phyloP scores from a whole-genome alignment of 2,113 vertebrate genomes.

The Microtus ochrogaster region DNA sequence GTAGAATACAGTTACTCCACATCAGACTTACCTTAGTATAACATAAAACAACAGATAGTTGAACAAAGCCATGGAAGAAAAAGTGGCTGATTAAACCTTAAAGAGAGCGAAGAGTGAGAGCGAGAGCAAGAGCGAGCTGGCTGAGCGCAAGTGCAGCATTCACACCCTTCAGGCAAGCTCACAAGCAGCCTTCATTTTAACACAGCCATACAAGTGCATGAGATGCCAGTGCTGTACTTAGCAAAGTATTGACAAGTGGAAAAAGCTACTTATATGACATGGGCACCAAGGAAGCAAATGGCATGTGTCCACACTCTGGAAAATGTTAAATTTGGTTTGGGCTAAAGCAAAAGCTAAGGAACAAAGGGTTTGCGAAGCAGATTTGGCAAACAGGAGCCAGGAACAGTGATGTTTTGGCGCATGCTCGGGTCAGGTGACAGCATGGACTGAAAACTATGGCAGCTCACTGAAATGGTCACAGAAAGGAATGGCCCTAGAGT shows the following conservation, averaged over 20 bases:
- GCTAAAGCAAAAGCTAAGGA: slow-evolving; percentile 88
- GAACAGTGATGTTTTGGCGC: slow-evolving; percentile 89
- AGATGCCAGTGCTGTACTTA: slow-evolving; percentile 83
- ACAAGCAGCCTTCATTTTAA: slow-evolving; percentile 89
- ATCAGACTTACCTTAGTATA: slow-evolving; percentile 88
- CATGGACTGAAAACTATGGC: slow-evolving; percentile 95
- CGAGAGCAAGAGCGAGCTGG: slow-evolving; percentile 79
- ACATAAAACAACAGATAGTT: slow-evolving; percentile 86
- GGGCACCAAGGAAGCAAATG: slow-evolving; percentile 87
- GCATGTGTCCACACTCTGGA: slow-evolving; percentile 83
- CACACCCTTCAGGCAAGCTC: slow-evolving; percentile 83
- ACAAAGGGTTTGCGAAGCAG: slow-evolving; percentile 89
- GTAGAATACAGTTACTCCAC: slow-evolving; percentile 80
- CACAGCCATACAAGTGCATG: slow-evolving; percentile 91
- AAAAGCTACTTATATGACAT: slow-evolving; percentile 85
- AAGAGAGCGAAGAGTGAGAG: slow-evolving; percentile 11
- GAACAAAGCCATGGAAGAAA: slow-evolving; percentile 86
- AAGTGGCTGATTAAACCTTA: slow-evolving; percentile 80
- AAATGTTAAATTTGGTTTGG: slow-evolving; percentile 76
- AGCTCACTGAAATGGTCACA: slow-evolving; percentile 97
- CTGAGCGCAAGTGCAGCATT: slow-evolving; percentile 87
- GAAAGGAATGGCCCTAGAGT: slow-evolving; percentile 89
- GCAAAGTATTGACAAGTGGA: slow-evolving; percentile 86
- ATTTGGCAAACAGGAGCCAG: slow-evolving; percentile 89
- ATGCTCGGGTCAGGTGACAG: slow-evolving; percentile 95